Conservation (phyloP, 2,888 invertebrate species). For the Caenorhabditis afra region DNA sequence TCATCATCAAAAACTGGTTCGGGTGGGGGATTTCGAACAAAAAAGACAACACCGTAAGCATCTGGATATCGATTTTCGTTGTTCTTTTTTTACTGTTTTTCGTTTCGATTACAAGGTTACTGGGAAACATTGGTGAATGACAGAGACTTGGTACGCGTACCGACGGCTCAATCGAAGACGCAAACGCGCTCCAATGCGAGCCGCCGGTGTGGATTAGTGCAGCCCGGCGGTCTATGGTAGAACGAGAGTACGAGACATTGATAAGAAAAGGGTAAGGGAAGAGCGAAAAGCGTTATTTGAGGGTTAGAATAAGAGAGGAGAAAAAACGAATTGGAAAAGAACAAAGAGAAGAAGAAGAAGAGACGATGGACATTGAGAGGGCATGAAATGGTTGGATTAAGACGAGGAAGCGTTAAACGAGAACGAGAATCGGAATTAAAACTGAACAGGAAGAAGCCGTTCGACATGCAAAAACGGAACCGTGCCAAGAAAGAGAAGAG, state of each 20-base stretch:
- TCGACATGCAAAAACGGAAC: conserved; percentile 16
- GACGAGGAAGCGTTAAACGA: neutral
- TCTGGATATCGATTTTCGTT: neutral
- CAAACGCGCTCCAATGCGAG: neutral
- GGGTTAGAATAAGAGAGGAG: conserved; percentile 17
- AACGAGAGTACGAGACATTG: conserved; percentile 1
- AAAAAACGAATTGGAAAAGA: neutral
- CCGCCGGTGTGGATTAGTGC: conserved; percentile 48
- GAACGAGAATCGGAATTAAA: neutral
- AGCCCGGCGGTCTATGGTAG: conserved; percentile 29
- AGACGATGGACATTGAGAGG: conserved; percentile 10
- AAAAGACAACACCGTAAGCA: conserved; percentile 29
- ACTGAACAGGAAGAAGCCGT: neutral
- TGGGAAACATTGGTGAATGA: conserved; percentile 38
- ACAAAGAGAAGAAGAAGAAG: neutral
- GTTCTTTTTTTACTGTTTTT: conserved; percentile 2
- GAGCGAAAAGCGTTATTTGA: conserved; percentile 32
- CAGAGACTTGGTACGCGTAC: conserved; percentile 25
- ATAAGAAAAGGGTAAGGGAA: conserved; percentile 19
- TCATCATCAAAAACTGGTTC: conserved; percentile 17
- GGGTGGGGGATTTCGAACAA: conserved; percentile 3
- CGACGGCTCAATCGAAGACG: neutral
- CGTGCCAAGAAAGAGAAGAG: conserved; percentile 17
- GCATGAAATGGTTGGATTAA: neutral
- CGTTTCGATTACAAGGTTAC: conserved; percentile 15